Evolutionary conservation across 1,140 invertebrate genomes (phyloP).

Genomic region (Drosophila kikkawai): DNA sequence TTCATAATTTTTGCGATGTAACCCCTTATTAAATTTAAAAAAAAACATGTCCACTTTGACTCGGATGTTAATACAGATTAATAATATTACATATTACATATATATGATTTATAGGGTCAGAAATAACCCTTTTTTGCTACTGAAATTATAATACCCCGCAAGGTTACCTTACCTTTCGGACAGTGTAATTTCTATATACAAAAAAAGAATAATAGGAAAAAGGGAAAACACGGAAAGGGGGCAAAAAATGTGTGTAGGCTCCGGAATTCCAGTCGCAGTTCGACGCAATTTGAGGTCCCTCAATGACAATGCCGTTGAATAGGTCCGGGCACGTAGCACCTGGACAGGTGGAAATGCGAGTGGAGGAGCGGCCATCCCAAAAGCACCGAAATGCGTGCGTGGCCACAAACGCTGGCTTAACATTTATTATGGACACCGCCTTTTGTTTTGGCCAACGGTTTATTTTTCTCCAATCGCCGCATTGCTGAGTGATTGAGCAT

Average conservation of each 20-base stretch:
- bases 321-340: constrained; percentile 34
- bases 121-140: too few relatives aligned
- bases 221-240: background rate
- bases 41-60: too few relatives aligned
- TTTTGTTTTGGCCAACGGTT: constrained; percentile 7
- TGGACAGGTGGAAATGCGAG: constrained; percentile 2
- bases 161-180: background rate
- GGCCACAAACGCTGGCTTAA: constrained; percentile 40
- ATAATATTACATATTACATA: too few relatives aligned
- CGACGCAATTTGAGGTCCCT: constrained; percentile 27
- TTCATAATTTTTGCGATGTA: too few relatives aligned
- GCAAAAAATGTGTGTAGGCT: constrained; percentile 9
- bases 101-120: too few relatives aligned
- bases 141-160: too few relatives aligned
- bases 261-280: constrained; percentile 24
- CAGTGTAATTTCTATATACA: constrained; percentile 19
- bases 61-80: too few relatives aligned
- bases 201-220: background rate
- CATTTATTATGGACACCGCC: constrained; percentile 36
- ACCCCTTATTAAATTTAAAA: too few relatives aligned
- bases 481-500: constrained; percentile 40
- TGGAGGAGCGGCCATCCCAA: constrained; percentile 7
- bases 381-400: constrained; percentile 37
- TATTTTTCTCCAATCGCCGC: constrained; percentile 21
- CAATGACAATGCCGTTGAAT: constrained; percentile 42